Evolutionary conservation across 2,888 invertebrate species (phyloP).

Genomic region (Beris chalybata): DNA sequence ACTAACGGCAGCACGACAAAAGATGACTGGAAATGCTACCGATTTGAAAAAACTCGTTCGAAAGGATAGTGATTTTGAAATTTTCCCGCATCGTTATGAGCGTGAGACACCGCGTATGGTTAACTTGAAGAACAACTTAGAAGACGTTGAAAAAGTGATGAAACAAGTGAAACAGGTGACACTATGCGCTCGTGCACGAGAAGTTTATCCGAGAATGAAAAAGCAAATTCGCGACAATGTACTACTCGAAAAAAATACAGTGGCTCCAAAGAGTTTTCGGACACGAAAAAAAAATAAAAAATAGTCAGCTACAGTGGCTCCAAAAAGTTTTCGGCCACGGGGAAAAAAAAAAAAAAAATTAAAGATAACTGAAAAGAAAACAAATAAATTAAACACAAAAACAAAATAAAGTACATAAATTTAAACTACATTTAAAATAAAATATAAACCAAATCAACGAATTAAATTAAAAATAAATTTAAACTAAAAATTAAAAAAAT

Average conservation of each 20-base stretch:
- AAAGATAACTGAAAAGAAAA: too few species aligned
- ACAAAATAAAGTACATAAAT: too few species aligned
- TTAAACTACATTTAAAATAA: too few species aligned
- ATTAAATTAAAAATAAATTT: too few species aligned
- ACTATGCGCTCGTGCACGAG: slow-evolving; percentile 44
- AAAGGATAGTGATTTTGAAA: slow-evolving; percentile 40
- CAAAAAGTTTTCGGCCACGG: too few species aligned
- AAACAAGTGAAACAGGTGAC: slow-evolving; percentile 52
- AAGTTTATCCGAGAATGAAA: slow-evolving; percentile 53
- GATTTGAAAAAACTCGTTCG: slow-evolving; percentile 39
- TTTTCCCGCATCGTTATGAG: slow-evolving; percentile 48
- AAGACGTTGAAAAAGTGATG: slow-evolving; percentile 49
- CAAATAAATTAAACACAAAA: too few species aligned
- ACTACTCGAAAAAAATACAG: slow-evolving; percentile 47
- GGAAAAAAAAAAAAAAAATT: too few species aligned
- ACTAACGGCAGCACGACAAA: slow-evolving; percentile 44
- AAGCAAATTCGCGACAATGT: slow-evolving; percentile 50
- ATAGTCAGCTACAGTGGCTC: too few species aligned
- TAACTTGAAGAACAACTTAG: slow-evolving; percentile 47
- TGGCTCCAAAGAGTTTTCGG: too few species aligned
- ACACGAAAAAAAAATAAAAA: too few species aligned
- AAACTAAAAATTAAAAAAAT: too few species aligned
- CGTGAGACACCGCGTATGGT: slow-evolving; percentile 54
- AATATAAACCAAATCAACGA: too few species aligned
- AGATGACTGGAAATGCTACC: slow-evolving; percentile 33